phyloP scores from a whole-genome alignment of 2,113 vertebrate genomes.

The Eolophus roseicapilla region DNA sequence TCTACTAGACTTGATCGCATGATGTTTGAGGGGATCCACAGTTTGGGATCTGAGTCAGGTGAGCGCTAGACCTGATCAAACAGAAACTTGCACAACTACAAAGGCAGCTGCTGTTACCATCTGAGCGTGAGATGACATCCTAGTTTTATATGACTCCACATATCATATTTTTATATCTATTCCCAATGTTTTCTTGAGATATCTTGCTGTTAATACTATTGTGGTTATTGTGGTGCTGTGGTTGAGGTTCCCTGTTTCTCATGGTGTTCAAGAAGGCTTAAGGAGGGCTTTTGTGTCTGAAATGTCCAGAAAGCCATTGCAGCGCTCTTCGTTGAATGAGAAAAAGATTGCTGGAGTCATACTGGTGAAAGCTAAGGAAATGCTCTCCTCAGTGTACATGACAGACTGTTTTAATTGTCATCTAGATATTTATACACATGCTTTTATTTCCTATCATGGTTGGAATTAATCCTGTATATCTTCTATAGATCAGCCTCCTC shows the following conservation, averaged over 20 bases:
- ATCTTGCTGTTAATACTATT: background rate
- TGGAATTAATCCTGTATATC: background rate
- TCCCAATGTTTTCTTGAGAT: background rate
- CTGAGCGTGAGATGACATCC: fast-evolving
- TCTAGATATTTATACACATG: background rate
- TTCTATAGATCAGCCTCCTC: background rate
- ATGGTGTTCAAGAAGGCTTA: background rate
- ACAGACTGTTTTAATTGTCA: background rate
- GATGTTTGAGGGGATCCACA: background rate
- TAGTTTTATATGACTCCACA: background rate
- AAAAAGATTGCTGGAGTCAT: background rate
- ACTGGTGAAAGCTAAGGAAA: background rate
- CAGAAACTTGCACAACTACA: background rate
- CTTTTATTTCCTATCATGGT: background rate
- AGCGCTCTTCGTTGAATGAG: background rate
- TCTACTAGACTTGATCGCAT: background rate
- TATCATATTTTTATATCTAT: background rate
- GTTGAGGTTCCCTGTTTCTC: background rate
- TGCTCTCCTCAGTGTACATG: background rate
- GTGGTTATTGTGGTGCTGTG: background rate
- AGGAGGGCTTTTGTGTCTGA: background rate
- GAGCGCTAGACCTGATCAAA: background rate
- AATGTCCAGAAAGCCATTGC: background rate
- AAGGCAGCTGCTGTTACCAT: background rate
- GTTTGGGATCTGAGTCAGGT: background rate